Evolutionary conservation across 2,797 vertebrate genomes (phyloP), one percentile per base, ranked within the genome.

Genomic region (Pteronotus mesoamericanus): DNA sequence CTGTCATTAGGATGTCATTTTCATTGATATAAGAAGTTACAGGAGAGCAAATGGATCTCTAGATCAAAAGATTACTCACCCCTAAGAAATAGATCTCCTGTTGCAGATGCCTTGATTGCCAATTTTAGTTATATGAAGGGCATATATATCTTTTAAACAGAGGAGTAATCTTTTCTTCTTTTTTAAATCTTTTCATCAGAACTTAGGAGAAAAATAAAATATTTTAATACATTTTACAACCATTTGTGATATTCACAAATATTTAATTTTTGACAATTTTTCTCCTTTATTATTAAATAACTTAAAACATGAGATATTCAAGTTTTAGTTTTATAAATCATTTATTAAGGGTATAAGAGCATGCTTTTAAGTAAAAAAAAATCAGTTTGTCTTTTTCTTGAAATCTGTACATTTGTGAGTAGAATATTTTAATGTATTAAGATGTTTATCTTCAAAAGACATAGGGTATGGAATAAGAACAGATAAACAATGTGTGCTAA

Each of bases 1-100:
- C 55, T 87, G 90, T 89, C 95, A 82, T 91, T 94, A 97, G 74
- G 48, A 75, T 97, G 95, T 86, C 94, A 86, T 94, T 96, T 96
- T 82, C 46, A 9, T 85, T 93, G 86, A 66, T 95, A 82, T 14
- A 83, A 42, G 90, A 95, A 86, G 68, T 92, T 94, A 94, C 11
- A 64, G 86, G 57, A 71, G 14, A 68, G 79, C 48, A 95, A 34
- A 91, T 91, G 94, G 80, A 89, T 91, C 44, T 94, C 57, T 77
- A 42, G 66, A 94, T 96, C 83, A 95, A 94, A 84, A 21, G n/a
- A 84, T 46, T 93, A 57, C 15, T 71, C 18, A 57, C 46, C 46
- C 75, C 34, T 80, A 94, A 72, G 53, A 97, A 94, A 85, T 3
- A n/a, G n/a, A 80, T 72, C 71, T 97, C 7, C 21, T 51, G 42